A percentile compares a stretch with the other conserved stretches of the same genome.
phyloP scores from a whole-genome alignment of 2,888 invertebrate species.

The Flabesymbios commensalis region DNA sequence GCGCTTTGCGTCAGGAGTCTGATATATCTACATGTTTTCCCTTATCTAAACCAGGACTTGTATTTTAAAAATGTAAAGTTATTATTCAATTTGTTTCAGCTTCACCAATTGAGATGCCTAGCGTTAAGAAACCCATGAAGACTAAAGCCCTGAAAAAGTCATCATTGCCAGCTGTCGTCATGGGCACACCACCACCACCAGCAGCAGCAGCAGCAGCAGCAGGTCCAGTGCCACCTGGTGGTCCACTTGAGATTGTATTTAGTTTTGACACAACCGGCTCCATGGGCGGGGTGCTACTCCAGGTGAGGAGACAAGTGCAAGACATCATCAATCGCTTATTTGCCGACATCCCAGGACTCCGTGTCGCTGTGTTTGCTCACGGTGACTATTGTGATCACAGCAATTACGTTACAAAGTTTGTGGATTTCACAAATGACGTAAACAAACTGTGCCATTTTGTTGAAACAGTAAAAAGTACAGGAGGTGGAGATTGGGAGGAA shows the following conservation, averaged over 20 bases:
- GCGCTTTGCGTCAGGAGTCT: too few species aligned
- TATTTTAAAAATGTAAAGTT: too few species aligned
- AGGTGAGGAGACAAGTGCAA: constrained; percentile 44
- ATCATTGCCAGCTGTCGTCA: too few species aligned
- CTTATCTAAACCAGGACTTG: too few species aligned
- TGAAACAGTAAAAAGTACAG: constrained; percentile 42
- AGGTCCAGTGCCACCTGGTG: too few species aligned
- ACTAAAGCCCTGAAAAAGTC: too few species aligned
- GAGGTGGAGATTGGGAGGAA: constrained; percentile 52
- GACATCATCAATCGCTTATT: constrained; percentile 52
- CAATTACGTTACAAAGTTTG: constrained; percentile 46
- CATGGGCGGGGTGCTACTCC: constrained; percentile 45
- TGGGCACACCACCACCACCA: too few species aligned
- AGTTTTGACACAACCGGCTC: constrained; percentile 54
- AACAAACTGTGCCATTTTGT: constrained; percentile 44
- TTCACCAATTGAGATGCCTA: too few species aligned
- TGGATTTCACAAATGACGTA: constrained; percentile 46
- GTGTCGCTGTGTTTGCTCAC: constrained; percentile 53
- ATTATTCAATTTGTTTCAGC: too few species aligned
- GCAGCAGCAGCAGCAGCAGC: too few species aligned
- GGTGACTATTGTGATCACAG: constrained; percentile 55
- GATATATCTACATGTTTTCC: too few species aligned
- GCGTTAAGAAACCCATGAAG: too few species aligned
- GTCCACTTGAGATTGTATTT: constrained; percentile 45
- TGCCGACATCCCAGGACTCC: constrained; percentile 50